These are phyloP conservation scores for Aphelenchoides fujianensis DNA, from an alignment of 1,140 invertebrate species.

Conservation along the genomic window DNA sequence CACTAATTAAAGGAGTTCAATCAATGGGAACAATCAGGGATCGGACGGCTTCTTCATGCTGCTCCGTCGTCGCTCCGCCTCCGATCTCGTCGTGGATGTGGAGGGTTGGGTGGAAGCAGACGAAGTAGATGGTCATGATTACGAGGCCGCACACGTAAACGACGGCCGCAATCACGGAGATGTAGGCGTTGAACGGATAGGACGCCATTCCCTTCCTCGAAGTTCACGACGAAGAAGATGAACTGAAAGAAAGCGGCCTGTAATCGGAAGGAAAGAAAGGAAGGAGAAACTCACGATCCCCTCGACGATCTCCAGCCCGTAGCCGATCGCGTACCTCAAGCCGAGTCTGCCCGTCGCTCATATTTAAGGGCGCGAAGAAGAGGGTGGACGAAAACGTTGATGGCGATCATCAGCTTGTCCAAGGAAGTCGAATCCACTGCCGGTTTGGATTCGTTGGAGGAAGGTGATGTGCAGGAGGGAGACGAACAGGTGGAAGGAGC, in stretches of 20 bases:
- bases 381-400: conserved; percentile 27
- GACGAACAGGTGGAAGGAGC: conserved; percentile 20
- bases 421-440: conserved; percentile 20
- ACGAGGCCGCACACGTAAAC: not conserved
- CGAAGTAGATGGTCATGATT: not conserved
- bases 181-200: not conserved
- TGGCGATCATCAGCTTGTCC: conserved; percentile 23
- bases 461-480: conserved; percentile 19
- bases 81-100: not conserved
- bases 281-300: conserved; percentile 25
- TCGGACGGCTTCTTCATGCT: too few relatives aligned
- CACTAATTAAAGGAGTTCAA: too few relatives aligned
- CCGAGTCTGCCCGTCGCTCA: conserved; percentile 30
- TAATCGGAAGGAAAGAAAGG: too few relatives aligned
- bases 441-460: conserved; percentile 25
- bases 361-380: conserved; percentile 33
- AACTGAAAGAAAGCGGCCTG: not conserved
- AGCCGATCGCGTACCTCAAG: conserved; percentile 17
- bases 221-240: conserved; percentile 1
- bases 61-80: too few relatives aligned
- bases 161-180: not conserved
- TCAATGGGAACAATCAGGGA: too few relatives aligned
- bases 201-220: not conserved
- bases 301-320: conserved; percentile 31
- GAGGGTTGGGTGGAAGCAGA: not conserved